Percentiles rank a stretch among this genome's conserved stretches.
Evolutionary conservation across 2,888 invertebrate species (phyloP).

Genomic region (Pandemis heparana): DNA sequence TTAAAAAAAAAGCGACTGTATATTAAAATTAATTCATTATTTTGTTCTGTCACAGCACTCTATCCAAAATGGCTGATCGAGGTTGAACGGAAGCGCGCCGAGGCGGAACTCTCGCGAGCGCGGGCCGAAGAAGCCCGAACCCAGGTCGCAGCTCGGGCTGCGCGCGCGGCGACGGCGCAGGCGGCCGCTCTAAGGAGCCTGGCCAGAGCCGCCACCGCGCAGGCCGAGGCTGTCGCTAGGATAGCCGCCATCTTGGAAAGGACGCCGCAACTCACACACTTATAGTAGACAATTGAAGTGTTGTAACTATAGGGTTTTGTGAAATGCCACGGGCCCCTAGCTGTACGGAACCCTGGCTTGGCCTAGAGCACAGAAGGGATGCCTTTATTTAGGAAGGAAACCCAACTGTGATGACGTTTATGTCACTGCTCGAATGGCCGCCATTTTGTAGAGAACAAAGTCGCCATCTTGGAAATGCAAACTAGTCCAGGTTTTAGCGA

Average conservation of each 20-base stretch:
- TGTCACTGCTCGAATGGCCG: no score
- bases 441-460: no score
- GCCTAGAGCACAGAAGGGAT: no score
- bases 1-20: no score
- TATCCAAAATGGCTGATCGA: constrained; percentile 74
- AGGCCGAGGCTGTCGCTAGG: constrained; percentile 65
- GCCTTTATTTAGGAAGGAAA: no score
- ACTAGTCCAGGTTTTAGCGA: no score
- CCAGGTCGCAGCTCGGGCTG: constrained; percentile 56
- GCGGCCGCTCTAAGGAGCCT: constrained; percentile 66
- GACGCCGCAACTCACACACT: constrained; percentile 48
- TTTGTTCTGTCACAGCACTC: constrained; percentile 53
- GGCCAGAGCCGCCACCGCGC: constrained; percentile 63
- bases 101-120: constrained; percentile 67
- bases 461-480: not conserved
- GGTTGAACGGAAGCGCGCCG: constrained; percentile 69
- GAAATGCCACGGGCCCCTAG: no score
- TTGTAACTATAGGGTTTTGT: not conserved
- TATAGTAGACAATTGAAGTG: not conserved
- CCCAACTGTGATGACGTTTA: no score
- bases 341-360: no score
- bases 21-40: no score
- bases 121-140: constrained; percentile 66
- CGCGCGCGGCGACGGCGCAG: constrained; percentile 65
- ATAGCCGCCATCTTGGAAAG: constrained; percentile 63